phyloP scores from a whole-genome alignment of 2,888 invertebrate genomes.

The Nomada ferruginata region DNA sequence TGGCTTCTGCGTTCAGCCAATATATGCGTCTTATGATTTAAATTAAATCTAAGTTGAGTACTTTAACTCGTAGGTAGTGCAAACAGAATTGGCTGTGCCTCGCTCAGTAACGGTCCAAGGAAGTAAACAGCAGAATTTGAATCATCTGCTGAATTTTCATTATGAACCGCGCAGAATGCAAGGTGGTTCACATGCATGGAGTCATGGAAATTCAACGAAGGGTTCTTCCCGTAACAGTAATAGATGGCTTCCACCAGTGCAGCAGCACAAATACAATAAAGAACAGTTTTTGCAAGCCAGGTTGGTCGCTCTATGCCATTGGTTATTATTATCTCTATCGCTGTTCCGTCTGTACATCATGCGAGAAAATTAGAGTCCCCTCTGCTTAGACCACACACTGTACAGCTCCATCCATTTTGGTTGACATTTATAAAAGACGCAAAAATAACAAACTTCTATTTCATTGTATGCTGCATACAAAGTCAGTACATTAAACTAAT shows the following conservation, averaged over 20 bases:
- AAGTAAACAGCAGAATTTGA: slow-evolving; percentile 96
- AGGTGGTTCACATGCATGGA: slow-evolving; percentile 81
- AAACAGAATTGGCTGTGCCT: slow-evolving; percentile 88
- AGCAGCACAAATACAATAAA: slow-evolving; percentile 93
- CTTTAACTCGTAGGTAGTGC: slow-evolving; percentile 82
- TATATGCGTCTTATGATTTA: neutral
- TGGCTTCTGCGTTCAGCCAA: slow-evolving; percentile 17
- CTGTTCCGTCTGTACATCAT: too few relatives aligned
- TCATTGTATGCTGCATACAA: too few relatives aligned
- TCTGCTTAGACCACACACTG: too few relatives aligned
- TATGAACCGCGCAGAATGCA: slow-evolving; percentile 88
- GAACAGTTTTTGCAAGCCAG: slow-evolving; percentile 97
- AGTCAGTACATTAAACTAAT: too few relatives aligned
- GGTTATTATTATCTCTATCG: neutral
- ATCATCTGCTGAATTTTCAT: slow-evolving; percentile 97
- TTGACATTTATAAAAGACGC: too few relatives aligned
- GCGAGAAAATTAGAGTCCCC: too few relatives aligned
- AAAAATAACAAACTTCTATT: too few relatives aligned
- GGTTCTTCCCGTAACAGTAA: slow-evolving; percentile 75
- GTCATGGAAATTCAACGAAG: slow-evolving; percentile 75
- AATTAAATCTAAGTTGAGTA: neutral
- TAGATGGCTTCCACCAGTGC: slow-evolving; percentile 84
- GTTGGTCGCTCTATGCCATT: slow-evolving; percentile 84
- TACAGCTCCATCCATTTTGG: too few relatives aligned
- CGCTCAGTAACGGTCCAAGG: slow-evolving; percentile 93